Evolutionary conservation across 1,140 invertebrate genomes (phyloP), one percentile per base, ranked within the genome.

Genomic region (Drosophila busckii): DNA sequence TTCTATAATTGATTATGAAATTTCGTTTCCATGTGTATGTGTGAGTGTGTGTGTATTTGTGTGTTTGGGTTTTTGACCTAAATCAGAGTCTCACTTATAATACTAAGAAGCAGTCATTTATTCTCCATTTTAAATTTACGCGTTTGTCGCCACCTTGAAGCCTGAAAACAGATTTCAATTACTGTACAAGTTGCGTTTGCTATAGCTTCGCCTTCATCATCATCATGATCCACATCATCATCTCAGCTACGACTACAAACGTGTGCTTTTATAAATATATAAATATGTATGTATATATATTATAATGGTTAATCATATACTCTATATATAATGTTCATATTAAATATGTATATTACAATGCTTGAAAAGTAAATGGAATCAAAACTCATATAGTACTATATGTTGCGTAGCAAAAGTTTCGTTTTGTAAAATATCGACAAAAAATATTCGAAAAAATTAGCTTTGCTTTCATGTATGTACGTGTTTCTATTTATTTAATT

Each of bases 61-160:
- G 42, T 55, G 20, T 25, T 44, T 42, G 23, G 29, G 37, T 64
- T 41, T 49, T 80, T 70, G 73, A 82, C 75, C 70, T 82, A 82
- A 82, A 82, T 82, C 76, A 82, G 75, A 82, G 76, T 82, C n/a
- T n/a, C 75, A 82, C 75, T 82, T 82, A 82, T 80, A 75, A 82
- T 38, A 82, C 75, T 82, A 82, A 82, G 75, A 82, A 82, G 75
- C 75, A 82, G 75, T 82, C 75, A 82, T 82, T 82, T 82, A 82
- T 82, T 82, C 75, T 82, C 75, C 75, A 82, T 82, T 82, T n/a
- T 82, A 82, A 82, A 82, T 73, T 73, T 82, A 82, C 65, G 69
- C 75, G 62, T 67, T n/a, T 82, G 73, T 80, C 75, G 69, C 82
- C 75, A 82, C 69, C 55, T 82, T 82, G 75, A 82, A 82, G 82